Evolutionary conservation across 2,113 vertebrate genomes (phyloP).

Genomic region (Solea senegalensis): DNA sequence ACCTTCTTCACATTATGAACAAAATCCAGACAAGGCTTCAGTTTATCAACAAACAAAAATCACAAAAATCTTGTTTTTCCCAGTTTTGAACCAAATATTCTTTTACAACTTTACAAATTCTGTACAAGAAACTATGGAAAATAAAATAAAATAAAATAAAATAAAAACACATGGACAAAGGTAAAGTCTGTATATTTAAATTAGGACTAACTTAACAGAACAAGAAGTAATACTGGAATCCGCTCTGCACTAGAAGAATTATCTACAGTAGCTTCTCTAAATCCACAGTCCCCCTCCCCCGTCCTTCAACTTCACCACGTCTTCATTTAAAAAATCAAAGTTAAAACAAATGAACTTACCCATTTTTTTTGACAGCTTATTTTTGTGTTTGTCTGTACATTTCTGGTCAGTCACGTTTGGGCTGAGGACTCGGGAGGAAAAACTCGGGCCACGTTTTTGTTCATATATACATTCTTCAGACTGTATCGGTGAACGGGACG

Average conservation of each 20-base stretch:
- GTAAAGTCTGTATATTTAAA: conserved; percentile 92
- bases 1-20: conserved; percentile 79
- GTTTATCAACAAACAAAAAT: conserved; percentile 75
- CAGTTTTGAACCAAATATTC: conserved; percentile 73
- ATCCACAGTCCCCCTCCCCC: conserved; percentile 76
- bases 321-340: conserved; percentile 63
- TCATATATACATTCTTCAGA: conserved; percentile 99
- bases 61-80: conserved; percentile 48
- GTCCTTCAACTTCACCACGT: conserved; percentile 79
- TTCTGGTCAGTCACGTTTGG: conserved; percentile 81
- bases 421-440: conserved; percentile 77
- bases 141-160: conserved; percentile 63
- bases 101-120: conserved; percentile 83
- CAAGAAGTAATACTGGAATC: conserved; percentile 96
- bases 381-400: conserved; percentile 82
- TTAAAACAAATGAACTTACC: conserved; percentile 82
- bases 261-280: conserved; percentile 95
- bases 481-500: conserved; percentile 99
- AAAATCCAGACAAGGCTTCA: conserved; percentile 94
- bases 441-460: conserved; percentile 73
- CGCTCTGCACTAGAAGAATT: conserved; percentile 89
- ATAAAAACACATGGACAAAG: conserved; percentile 89
- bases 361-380: conserved; percentile 76
- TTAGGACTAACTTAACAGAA: conserved; percentile 94
- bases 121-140: conserved; percentile 82